Conservation (phyloP, 2,113 vertebrate genomes). For the Perca flavescens region DNA sequence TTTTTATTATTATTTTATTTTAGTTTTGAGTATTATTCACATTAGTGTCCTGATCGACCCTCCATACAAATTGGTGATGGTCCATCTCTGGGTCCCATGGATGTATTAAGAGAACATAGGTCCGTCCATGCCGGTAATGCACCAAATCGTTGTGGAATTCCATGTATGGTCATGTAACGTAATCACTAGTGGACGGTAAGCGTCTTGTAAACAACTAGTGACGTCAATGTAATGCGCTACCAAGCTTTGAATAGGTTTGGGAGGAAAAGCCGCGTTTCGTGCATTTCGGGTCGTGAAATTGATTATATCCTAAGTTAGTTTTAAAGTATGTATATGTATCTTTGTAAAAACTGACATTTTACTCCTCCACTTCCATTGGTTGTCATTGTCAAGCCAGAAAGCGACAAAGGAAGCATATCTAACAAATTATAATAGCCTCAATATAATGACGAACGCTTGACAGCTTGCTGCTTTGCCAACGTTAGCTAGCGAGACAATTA, state of each 20-base stretch:
- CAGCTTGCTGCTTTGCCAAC: not conserved
- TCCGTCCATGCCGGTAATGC: not conserved
- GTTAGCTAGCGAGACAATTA: not conserved
- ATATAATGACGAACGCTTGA: not conserved
- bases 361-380: rapidly evolving
- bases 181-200: constrained; percentile 33
- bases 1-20: too few relatives aligned
- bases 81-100: too few relatives aligned
- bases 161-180: constrained; percentile 7
- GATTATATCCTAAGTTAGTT: not conserved
- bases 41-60: too few relatives aligned
- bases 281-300: not conserved
- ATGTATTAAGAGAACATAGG: too few relatives aligned
- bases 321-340: not conserved
- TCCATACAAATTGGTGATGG: not conserved
- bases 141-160: not conserved
- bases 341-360: not conserved
- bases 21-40: too few relatives aligned
- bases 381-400: not conserved
- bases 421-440: not conserved
- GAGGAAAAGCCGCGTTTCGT: not conserved
- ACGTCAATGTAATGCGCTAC: constrained; percentile 28
- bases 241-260: not conserved
- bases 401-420: not conserved
- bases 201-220: constrained; percentile 10